A percentile compares a stretch with the other conserved stretches of the same genome.
Evolutionary conservation across 2,113 vertebrate genomes (phyloP).

Genomic region (Dinomys branickii): DNA sequence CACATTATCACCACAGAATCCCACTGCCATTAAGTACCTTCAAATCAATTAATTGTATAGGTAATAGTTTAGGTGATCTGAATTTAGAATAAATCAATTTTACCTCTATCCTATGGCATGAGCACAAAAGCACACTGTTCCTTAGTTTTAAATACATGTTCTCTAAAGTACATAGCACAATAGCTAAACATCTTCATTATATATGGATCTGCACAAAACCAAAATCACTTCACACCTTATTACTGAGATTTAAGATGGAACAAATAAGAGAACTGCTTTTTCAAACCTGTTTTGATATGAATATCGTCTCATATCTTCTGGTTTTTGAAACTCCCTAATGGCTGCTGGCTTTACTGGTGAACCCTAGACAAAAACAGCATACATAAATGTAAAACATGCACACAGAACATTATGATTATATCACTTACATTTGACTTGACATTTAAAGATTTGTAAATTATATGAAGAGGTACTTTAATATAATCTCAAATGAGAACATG

Average conservation of each 20-base stretch:
- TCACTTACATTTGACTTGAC: neutral
- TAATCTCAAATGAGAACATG: slow-evolving; percentile 17
- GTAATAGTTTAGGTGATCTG: slow-evolving; percentile 9
- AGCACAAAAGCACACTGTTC: neutral
- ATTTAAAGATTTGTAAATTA: slow-evolving; percentile 18
- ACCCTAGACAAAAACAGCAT: slow-evolving; percentile 84
- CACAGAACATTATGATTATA: neutral
- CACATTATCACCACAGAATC: neutral
- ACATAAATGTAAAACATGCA: slow-evolving; percentile 52
- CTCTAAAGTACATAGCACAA: neutral
- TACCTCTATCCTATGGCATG: neutral
- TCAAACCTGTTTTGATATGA: slow-evolving; percentile 89
- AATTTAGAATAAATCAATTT: slow-evolving; percentile 51
- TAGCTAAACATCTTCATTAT: slow-evolving; percentile 23
- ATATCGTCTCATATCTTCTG: slow-evolving; percentile 89
- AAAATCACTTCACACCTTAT: slow-evolving; percentile 32
- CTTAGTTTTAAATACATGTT: neutral
- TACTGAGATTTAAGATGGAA: slow-evolving; percentile 50
- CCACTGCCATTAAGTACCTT: slow-evolving; percentile 40
- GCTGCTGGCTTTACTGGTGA: slow-evolving; percentile 87
- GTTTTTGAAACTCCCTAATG: slow-evolving; percentile 85
- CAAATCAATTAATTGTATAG: slow-evolving; percentile 30
- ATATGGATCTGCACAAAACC: neutral
- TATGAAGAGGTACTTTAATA: slow-evolving; percentile 22
- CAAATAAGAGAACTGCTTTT: slow-evolving; percentile 40